Evolutionary conservation across 2,888 invertebrate species (phyloP).

Genomic region (Strigamia maritima): DNA sequence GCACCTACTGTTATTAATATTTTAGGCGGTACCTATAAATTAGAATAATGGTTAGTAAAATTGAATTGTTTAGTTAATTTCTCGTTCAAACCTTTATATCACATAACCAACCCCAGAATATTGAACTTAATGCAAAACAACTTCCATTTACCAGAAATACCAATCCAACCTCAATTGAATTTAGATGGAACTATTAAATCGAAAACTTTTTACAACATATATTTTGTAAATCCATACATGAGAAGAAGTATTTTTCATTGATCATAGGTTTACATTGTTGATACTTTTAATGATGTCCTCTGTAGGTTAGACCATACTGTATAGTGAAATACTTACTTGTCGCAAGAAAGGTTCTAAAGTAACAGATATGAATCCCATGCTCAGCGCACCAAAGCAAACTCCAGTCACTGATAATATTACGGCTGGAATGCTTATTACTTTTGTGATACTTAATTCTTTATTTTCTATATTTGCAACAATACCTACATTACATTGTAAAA

Average conservation of each 20-base stretch:
- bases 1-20: slow-evolving; percentile 67
- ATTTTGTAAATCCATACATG: too few relatives aligned
- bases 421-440: slow-evolving; percentile 69
- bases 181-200: slow-evolving; percentile 20
- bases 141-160: slow-evolving; percentile 83
- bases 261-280: too few relatives aligned
- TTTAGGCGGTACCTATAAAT: slow-evolving; percentile 62
- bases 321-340: too few relatives aligned
- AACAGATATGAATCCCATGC: slow-evolving; percentile 82
- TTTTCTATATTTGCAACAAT: slow-evolving; percentile 16
- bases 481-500: not conserved
- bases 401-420: slow-evolving; percentile 62
- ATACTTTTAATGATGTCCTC: too few relatives aligned
- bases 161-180: slow-evolving; percentile 68
- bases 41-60: too few relatives aligned
- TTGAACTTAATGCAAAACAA: slow-evolving; percentile 73
- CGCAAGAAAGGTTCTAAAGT: slow-evolving; percentile 84
- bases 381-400: slow-evolving; percentile 73
- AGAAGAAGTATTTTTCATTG: too few relatives aligned
- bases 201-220: too few relatives aligned
- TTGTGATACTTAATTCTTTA: slow-evolving; percentile 52
- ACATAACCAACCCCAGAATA: slow-evolving; percentile 75
- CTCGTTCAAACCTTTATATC: slow-evolving; percentile 54
- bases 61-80: too few relatives aligned
- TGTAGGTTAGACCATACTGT: too few relatives aligned